Conservation (phyloP, 2,113 vertebrate genomes). For the Caranx ignobilis region DNA sequence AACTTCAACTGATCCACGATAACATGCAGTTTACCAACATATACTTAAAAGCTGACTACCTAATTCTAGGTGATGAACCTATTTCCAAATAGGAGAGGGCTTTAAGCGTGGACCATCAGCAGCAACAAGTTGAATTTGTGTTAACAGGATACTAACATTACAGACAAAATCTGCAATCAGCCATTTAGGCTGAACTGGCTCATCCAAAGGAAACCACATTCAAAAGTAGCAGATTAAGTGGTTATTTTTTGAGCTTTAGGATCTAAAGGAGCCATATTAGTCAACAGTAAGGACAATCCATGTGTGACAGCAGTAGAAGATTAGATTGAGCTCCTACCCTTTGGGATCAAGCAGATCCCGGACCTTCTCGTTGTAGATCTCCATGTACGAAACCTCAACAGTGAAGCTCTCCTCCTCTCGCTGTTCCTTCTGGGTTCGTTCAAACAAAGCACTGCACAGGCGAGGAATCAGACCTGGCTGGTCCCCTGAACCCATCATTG, state of each 20-base stretch:
- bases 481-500: slow-evolving; percentile 98
- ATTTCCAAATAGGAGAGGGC: no score
- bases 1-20: background rate
- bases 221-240: background rate
- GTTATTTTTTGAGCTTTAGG: background rate
- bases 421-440: slow-evolving; percentile 91
- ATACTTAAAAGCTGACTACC: background rate
- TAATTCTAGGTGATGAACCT: background rate
- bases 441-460: slow-evolving; percentile 95
- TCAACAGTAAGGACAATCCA: background rate
- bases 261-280: background rate
- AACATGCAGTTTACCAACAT: background rate
- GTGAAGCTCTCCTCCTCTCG: slow-evolving; percentile 94
- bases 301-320: background rate
- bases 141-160: background rate
- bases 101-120: slow-evolving; percentile 5
- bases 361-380: slow-evolving; percentile 99
- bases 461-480: slow-evolving; percentile 95
- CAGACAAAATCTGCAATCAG: no score
- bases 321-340: slow-evolving; percentile 84
- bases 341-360: slow-evolving; percentile 97
- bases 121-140: background rate
- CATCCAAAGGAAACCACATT: background rate
- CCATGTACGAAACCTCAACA: slow-evolving; percentile 98
- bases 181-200: background rate